Percentiles rank a stretch among this genome's conserved stretches.
phyloP scores from a whole-genome alignment of 2,888 invertebrate species.

The Sabellastarte sp. region DNA sequence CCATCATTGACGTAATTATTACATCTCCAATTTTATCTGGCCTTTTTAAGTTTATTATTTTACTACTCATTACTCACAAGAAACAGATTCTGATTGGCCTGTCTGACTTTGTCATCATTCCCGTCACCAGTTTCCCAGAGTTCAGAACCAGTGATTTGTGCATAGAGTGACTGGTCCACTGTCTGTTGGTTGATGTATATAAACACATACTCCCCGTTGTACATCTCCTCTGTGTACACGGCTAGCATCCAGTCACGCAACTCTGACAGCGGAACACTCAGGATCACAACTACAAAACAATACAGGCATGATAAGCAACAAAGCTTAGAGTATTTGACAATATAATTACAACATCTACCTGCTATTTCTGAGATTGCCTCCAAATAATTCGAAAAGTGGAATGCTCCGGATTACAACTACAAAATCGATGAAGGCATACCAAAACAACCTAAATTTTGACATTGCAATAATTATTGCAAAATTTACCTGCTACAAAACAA shows the following conservation, averaged over 20 bases:
- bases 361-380: no score
- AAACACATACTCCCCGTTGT: constrained; percentile 46
- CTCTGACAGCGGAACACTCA: constrained; percentile 38
- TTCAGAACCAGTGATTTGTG: constrained; percentile 18
- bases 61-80: constrained; percentile 43
- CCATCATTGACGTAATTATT: no score
- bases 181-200: constrained; percentile 40
- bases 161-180: constrained; percentile 25
- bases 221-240: constrained; percentile 40
- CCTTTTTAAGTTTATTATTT: no score
- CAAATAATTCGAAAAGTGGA: no score
- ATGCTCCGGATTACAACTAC: no score
- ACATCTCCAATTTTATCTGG: no score
- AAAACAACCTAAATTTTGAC: no score
- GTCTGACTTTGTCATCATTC: constrained; percentile 33
- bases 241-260: constrained; percentile 41
- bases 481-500: no score
- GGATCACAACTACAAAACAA: constrained; percentile 39
- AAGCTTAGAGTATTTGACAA: neutral
- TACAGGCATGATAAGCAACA: neutral
- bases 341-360: no score
- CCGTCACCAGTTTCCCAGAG: constrained; percentile 37
- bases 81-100: constrained; percentile 41
- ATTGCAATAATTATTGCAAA: no score
- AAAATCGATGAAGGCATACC: no score